phyloP scores from a whole-genome alignment of 2,888 invertebrate species.

The Tholera decimalis region DNA sequence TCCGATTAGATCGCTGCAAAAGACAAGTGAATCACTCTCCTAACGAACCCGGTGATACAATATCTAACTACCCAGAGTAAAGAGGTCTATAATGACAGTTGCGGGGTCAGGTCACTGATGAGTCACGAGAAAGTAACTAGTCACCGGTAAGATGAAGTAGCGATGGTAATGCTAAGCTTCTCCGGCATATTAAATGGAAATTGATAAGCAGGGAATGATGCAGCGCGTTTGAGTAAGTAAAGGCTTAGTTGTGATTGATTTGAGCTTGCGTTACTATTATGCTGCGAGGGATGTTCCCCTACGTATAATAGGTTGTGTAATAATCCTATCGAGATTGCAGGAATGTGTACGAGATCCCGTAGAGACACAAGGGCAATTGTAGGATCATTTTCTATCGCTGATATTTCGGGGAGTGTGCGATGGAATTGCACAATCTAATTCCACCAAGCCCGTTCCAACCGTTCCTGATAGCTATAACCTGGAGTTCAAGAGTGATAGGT shows the following conservation, averaged over 20 bases:
- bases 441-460: no score
- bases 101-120: constrained; percentile 56
- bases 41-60: constrained; percentile 17
- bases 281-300: background rate
- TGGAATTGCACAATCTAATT: no score
- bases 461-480: no score
- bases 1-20: constrained; percentile 5
- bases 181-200: constrained; percentile 45
- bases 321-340: no score
- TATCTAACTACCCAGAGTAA: constrained; percentile 30
- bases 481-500: no score
- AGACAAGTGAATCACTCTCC: constrained; percentile 9
- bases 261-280: background rate
- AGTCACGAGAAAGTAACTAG: constrained; percentile 61
- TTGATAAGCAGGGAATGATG: constrained; percentile 53
- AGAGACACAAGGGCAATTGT: no score
- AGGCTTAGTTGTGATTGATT: constrained; percentile 32
- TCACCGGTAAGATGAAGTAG: constrained; percentile 49
- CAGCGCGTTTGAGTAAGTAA: constrained; percentile 37
- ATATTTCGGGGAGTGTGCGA: no score
- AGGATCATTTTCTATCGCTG: no score
- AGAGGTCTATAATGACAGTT: constrained; percentile 35
- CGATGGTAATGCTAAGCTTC: constrained; percentile 46
- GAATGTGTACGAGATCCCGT: no score
- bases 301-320: background rate